phyloP scores from a whole-genome alignment of 2,888 invertebrate genomes.

The Eretmocerus hayati region DNA sequence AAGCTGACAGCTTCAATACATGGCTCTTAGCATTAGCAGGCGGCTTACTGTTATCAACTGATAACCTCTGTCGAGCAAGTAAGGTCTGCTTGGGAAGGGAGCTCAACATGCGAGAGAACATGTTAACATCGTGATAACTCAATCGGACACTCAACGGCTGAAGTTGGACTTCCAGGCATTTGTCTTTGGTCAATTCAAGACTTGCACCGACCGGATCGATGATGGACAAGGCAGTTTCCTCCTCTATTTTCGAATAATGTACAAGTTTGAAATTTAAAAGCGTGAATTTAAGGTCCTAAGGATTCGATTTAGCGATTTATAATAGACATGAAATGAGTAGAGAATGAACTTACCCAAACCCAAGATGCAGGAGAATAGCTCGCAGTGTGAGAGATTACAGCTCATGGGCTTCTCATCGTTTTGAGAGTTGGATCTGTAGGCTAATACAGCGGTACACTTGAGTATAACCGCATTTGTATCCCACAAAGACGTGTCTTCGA shows the following conservation, averaged over 20 bases:
- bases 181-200: conserved; percentile 55
- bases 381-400: conserved; percentile 82
- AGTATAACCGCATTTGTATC: conserved; percentile 93
- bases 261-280: background rate
- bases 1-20: conserved; percentile 51
- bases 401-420: conserved; percentile 69
- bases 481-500: conserved; percentile 80
- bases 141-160: conserved; percentile 75
- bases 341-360: conserved; percentile 51
- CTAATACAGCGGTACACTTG: conserved; percentile 81
- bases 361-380: conserved; percentile 87
- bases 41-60: conserved; percentile 11
- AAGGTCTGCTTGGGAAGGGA: conserved; percentile 77
- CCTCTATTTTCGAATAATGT: conserved; percentile 56
- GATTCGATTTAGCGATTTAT: too few relatives aligned
- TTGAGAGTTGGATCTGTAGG: conserved; percentile 62
- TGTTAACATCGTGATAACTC: conserved; percentile 88
- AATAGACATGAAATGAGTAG: too few relatives aligned
- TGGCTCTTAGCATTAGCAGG: conserved; percentile 36
- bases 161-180: conserved; percentile 54
- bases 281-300: too few relatives aligned
- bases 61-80: conserved; percentile 48
- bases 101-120: conserved; percentile 83
- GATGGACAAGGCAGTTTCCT: conserved; percentile 88
- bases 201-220: conserved; percentile 87